These are phyloP conservation scores for Patella ulyssiponensis DNA, from an alignment of 2,888 invertebrate genomes.

Conservation along the genomic window DNA sequence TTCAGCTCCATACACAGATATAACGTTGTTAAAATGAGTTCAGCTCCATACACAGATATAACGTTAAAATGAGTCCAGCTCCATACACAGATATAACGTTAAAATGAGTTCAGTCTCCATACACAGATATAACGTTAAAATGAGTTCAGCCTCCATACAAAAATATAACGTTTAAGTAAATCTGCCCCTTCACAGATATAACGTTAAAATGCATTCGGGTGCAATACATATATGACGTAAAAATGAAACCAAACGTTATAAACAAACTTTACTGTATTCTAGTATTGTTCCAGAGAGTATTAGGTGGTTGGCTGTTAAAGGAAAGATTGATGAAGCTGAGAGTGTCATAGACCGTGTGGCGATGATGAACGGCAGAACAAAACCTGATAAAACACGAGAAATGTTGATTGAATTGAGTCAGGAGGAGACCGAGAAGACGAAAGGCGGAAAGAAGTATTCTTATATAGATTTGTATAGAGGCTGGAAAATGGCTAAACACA, in stretches of 20 bases:
- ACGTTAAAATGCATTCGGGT: background rate
- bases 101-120: too few species aligned
- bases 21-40: too few species aligned
- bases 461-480: slow-evolving; percentile 49
- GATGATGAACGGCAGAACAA: slow-evolving; percentile 40
- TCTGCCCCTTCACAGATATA: background rate
- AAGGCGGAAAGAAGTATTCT: slow-evolving; percentile 41
- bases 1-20: too few species aligned
- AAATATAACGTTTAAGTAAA: background rate
- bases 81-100: too few species aligned
- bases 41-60: too few species aligned
- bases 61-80: too few species aligned
- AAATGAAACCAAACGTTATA: background rate
- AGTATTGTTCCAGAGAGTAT: slow-evolving; percentile 53
- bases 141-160: background rate
- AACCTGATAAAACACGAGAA: slow-evolving; percentile 32
- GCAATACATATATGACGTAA: background rate
- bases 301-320: slow-evolving; percentile 49
- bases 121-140: too few species aligned
- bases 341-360: slow-evolving; percentile 42
- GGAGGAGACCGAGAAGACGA: slow-evolving; percentile 26
- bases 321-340: slow-evolving; percentile 45
- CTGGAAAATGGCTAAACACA: slow-evolving; percentile 32
- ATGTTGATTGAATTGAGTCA: slow-evolving; percentile 28
- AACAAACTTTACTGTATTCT: background rate